phyloP scores from a whole-genome alignment of 2,113 vertebrate genomes.

The Scomber scombrus region DNA sequence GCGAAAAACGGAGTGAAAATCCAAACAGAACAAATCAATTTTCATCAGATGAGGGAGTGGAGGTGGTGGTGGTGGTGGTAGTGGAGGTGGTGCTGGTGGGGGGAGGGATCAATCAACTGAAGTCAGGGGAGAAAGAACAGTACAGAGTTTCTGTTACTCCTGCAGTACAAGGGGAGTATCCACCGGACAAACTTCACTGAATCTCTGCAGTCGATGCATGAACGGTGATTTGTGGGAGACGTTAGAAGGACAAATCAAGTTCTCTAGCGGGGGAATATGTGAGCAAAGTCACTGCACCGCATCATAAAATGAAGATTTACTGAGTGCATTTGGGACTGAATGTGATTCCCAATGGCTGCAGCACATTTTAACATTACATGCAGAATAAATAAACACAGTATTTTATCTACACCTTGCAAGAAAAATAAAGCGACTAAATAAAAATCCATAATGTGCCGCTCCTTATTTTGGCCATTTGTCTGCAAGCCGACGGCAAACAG shows the following conservation, averaged over 20 bases:
- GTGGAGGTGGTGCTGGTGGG: conserved; percentile 24
- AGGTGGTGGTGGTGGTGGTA: conserved; percentile 44
- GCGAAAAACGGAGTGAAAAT: conserved; percentile 64
- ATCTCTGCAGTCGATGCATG: conserved; percentile 29
- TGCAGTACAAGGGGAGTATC: not conserved
- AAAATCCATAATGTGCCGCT: conserved; percentile 23
- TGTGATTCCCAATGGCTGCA: conserved; percentile 15
- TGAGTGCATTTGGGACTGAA: conserved; percentile 11
- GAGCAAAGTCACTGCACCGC: conserved; percentile 22
- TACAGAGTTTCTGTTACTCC: conserved; percentile 20
- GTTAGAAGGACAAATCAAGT: conserved; percentile 31
- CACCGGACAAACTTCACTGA: conserved; percentile 6
- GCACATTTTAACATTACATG: conserved; percentile 7
- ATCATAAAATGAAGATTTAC: conserved; percentile 50
- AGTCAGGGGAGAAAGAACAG: conserved; percentile 44
- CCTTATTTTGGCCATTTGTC: conserved; percentile 14
- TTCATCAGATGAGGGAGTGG: conserved; percentile 81
- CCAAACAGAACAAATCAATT: conserved; percentile 87
- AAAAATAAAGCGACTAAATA: not conserved
- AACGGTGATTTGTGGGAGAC: conserved; percentile 41
- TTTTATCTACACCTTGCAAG: not conserved
- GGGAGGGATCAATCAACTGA: conserved; percentile 81
- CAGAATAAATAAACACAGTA: conserved; percentile 16
- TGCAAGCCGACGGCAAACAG: not conserved
- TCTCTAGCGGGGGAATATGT: not conserved